Base-by-base conservation (phyloP, 2,888 invertebrate species). In the Nezara viridula region DNA sequence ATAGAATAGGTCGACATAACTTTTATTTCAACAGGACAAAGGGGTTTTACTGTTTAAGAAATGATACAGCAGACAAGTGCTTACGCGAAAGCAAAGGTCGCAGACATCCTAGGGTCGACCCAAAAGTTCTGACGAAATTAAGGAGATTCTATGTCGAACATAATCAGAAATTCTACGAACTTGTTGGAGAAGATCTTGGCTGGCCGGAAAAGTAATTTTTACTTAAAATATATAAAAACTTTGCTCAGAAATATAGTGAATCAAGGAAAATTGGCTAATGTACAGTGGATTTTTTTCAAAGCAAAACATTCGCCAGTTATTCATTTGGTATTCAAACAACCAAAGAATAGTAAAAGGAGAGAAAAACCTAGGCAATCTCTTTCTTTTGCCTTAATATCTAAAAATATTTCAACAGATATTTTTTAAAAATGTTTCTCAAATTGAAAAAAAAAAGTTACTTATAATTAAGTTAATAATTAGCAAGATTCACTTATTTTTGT, bases 21-120 rank as follows among this genome's bases (percentile, higher is more conserved):
- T 98, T 99, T 93, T 98, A 98, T 94, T 99, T 98, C 94, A 99
- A 99, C 94, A 96, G 96, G 91, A 94, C 94, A 91, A 94, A 94
- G 98, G 99, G 90, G 98, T 99, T 94, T 94, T 97, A 92, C 89
- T 92, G 92, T 88, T 91, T 92, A 85, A 91, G 93, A 44, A 92
- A 93, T 91, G 92, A 92, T 47, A 93, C 92, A 85, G 92, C 91
- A 94, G 97, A 92, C 96, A 97, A 93, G 96, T 97, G 93, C 96
- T 96, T 91, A 95, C 96, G 91, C 95, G 97, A 94, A 95, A 97
- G 93, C 95, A 98, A 95, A 94, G 98, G 93, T 92, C 96, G 92
- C 95, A 97, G 94, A 95, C 98, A 93, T 96, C 97, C 92, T 37
- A 89, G 91, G 96, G 97, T 89, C 94, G 96, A 66, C 89, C 91